Percentiles rank a stretch among this genome's conserved stretches.
phyloP scores from a whole-genome alignment of 2,797 vertebrate genomes.

The Delichon dasypus region DNA sequence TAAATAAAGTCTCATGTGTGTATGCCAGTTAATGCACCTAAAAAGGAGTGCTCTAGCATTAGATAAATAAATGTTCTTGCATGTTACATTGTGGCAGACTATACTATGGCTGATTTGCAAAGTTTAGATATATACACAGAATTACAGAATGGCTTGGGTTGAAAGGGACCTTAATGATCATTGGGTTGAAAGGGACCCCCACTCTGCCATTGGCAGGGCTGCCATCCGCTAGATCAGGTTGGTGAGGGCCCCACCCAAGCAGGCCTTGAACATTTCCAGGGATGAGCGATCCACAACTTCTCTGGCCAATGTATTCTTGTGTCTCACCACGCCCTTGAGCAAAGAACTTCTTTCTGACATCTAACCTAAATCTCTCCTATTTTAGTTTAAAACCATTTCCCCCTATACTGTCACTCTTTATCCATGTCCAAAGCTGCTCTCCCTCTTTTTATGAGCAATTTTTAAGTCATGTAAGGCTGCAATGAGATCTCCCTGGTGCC shows the following conservation, averaged over 20 bases:
- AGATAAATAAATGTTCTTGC: slow-evolving; percentile 15
- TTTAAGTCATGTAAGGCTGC: neutral
- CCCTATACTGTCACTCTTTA: neutral
- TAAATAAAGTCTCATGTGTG: neutral
- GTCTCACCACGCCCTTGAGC: neutral
- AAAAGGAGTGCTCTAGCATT: neutral
- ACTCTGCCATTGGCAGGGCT: neutral
- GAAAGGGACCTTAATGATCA: neutral
- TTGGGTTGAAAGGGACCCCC: fast-evolving
- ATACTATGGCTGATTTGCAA: neutral
- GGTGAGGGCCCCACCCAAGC: neutral
- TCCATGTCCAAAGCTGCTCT: neutral
- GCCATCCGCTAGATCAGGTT: neutral
- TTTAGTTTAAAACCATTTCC: neutral
- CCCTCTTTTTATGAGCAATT: neutral
- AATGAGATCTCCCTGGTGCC: neutral
- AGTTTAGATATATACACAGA: neutral
- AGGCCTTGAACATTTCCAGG: neutral
- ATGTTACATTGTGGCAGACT: neutral
- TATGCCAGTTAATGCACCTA: neutral
- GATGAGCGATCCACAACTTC: neutral
- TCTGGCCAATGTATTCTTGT: neutral
- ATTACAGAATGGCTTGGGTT: neutral
- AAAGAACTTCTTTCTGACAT: neutral
- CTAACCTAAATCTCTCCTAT: neutral